Evolutionary conservation across 2,113 vertebrate genomes (phyloP).

Genomic region (Scatophagus argus): DNA sequence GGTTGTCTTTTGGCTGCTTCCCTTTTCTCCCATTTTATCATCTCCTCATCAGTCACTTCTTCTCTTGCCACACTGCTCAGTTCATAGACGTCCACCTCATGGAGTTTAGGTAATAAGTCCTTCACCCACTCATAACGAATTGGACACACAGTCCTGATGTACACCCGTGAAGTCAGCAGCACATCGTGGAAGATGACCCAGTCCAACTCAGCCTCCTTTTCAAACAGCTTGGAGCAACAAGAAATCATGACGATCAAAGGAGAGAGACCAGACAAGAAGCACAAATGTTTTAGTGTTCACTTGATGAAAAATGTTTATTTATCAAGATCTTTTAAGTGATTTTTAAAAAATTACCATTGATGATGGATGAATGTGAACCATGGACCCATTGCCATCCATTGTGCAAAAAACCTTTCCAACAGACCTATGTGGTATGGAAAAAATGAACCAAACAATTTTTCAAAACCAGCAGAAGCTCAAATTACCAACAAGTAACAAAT

Average conservation of each 20-base stretch:
- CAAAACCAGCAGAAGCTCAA: not conserved
- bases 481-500: not conserved
- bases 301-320: not conserved
- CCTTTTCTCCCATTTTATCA: constrained; percentile 87
- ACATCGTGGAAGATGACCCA: constrained; percentile 98
- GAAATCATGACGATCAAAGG: not conserved
- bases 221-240: constrained; percentile 86
- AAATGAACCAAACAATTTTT: not conserved
- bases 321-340: not conserved
- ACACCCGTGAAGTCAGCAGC: constrained; percentile 92
- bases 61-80: constrained; percentile 94
- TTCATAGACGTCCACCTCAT: constrained; percentile 93
- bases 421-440: constrained; percentile 82
- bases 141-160: constrained; percentile 93
- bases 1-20: constrained; percentile 86
- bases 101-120: constrained; percentile 94
- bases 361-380: constrained; percentile 96
- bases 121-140: constrained; percentile 96
- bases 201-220: constrained; percentile 90
- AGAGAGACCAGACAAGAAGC: not conserved
- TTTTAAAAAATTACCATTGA: constrained; percentile 87
- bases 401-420: constrained; percentile 94
- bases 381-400: constrained; percentile 97
- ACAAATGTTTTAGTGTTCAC: not conserved
- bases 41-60: constrained; percentile 92